Evolutionary conservation across 2,888 invertebrate genomes (phyloP).

Genomic region (Metacarcinus magister): DNA sequence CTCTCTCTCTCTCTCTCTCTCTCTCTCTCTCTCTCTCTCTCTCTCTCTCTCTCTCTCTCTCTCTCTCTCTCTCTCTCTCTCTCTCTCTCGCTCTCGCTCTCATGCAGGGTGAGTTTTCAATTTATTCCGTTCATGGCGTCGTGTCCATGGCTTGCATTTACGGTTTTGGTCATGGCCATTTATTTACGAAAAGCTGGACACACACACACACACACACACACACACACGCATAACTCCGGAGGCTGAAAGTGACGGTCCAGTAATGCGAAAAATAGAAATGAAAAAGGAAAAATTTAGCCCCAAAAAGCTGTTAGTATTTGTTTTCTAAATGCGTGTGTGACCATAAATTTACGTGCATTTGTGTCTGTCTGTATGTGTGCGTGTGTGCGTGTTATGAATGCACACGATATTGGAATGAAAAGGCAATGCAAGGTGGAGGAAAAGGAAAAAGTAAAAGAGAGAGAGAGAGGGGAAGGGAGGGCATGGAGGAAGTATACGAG

Average conservation of each 20-base stretch:
- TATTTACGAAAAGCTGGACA: neutral
- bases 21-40: constrained; percentile 42
- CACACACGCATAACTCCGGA: neutral
- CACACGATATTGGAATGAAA: neutral
- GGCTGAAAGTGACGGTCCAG: neutral
- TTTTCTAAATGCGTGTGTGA: neutral
- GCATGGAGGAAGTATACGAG: neutral
- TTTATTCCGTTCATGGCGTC: neutral
- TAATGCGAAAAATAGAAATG: neutral
- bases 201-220: neutral
- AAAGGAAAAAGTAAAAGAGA: neutral
- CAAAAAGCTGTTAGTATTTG: neutral
- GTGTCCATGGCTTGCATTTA: neutral
- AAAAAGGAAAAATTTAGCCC: neutral
- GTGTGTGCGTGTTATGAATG: neutral
- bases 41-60: constrained; percentile 48
- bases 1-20: constrained; percentile 9
- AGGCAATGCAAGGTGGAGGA: neutral
- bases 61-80: constrained; percentile 12
- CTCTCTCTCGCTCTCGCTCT: neutral
- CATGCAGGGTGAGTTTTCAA: neutral
- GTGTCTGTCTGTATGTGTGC: neutral
- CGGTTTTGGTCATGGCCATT: neutral
- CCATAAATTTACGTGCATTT: neutral
- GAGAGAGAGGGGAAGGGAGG: neutral